Base-by-base conservation (phyloP, 1,140 invertebrate species). In the Saccostrea glomerata region DNA sequence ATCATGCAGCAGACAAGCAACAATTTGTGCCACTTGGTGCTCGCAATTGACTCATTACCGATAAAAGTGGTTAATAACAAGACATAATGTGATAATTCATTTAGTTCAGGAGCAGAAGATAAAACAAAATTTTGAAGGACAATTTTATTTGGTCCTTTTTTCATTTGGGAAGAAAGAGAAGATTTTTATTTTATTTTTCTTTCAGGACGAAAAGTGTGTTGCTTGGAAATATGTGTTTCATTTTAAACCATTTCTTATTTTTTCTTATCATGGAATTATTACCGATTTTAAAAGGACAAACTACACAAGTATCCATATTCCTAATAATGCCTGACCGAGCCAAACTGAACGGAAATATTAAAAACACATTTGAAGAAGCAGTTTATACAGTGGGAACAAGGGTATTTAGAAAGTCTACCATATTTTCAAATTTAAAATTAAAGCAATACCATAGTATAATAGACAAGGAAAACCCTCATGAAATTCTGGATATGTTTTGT, bases 401-500 rank as follows among this genome's bases (percentile, higher is more conserved):
- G 30, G 23, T 30, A 5, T 36, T 77, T 12, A 77, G 13, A 13
- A 77, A 12, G 30, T 77, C 70, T 77, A 6, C 23, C 13, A 25
- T 15, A 30, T 77, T 36, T 77, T 77, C 70, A 36, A 25, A 30
- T 25, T 25, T 23, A 30, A 13, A 11, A 4, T 15, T 77, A 30
- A 77, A 77, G 25, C 70, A 36, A 36, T 12, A 36, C 13, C 15
- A 55, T 84, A 55, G 2, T 54, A 66, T 89, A n/a, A 55, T 89
- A 54, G 17, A 84, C 23, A 85, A 86, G 54, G 60, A 89, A 84
- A 66, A 73, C 60, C 88, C 88, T 4, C 77, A 73, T 25, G 86
- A 89, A 60, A 87, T 89, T 60, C 9, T 89, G 63, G 82, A 89
- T 84, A 70, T 82, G 73, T 89, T 89, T 85, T 89, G 88, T 83